These are phyloP conservation scores for Elymnias hypermnestra DNA, from an alignment of 1,140 invertebrate species.

Conservation along the genomic window DNA sequence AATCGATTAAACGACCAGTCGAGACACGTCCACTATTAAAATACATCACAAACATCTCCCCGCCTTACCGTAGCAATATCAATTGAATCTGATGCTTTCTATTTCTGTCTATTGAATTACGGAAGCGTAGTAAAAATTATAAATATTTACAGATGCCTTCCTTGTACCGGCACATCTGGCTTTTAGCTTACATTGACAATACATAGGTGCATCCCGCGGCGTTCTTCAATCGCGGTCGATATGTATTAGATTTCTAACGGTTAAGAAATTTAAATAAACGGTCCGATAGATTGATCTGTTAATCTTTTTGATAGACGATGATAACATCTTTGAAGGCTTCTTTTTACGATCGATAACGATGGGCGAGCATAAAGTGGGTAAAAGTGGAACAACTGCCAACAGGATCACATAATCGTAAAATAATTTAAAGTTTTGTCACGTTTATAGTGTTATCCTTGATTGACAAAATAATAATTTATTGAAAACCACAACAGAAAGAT, in stretches of 20 bases:
- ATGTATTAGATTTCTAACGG: slow-evolving; percentile 5
- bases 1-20: too few relatives aligned
- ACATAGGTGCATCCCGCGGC: slow-evolving; percentile 8
- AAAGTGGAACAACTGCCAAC: too few relatives aligned
- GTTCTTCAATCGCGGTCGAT: slow-evolving; percentile 7
- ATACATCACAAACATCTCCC: not conserved
- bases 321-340: not conserved
- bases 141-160: slow-evolving; percentile 39
- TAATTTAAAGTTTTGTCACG: too few relatives aligned
- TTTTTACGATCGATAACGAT: too few relatives aligned
- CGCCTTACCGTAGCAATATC: not conserved
- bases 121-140: slow-evolving; percentile 42
- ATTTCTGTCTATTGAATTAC: slow-evolving; percentile 31
- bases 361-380: too few relatives aligned
- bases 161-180: slow-evolving; percentile 35
- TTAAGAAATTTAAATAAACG: not conserved
- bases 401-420: too few relatives aligned
- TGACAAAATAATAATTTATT: too few relatives aligned
- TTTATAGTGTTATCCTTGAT: too few relatives aligned
- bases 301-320: not conserved
- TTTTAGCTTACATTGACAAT: slow-evolving; percentile 10
- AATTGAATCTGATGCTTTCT: slow-evolving; percentile 18
- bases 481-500: too few relatives aligned
- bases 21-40: too few relatives aligned
- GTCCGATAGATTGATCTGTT: not conserved